Conservation (phyloP, 2,113 vertebrate species). For the Tor tambroides region DNA sequence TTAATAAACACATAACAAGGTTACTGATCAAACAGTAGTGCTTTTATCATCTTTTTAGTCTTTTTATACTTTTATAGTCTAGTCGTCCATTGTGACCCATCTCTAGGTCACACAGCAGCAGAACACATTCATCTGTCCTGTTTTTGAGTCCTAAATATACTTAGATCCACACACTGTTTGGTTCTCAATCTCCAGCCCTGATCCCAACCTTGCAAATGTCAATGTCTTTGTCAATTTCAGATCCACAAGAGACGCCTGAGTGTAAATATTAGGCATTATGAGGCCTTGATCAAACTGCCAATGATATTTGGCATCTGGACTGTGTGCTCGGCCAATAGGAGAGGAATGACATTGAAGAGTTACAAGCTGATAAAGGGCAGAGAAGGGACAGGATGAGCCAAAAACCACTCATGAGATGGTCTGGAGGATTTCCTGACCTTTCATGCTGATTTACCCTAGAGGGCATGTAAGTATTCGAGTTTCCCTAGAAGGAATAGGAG, state of each 20-base stretch:
- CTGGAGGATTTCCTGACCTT: slow-evolving; percentile 23
- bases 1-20: not conserved
- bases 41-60: not conserved
- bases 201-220: not conserved
- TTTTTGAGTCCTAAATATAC: slow-evolving; percentile 1
- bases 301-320: not conserved
- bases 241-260: not conserved
- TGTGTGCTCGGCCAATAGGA: not conserved
- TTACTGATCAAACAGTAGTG: not conserved
- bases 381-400: not conserved
- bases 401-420: not conserved
- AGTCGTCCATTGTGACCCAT: not conserved
- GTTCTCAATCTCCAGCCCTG: not conserved
- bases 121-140: not conserved
- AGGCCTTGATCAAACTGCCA: not conserved
- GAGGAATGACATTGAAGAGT: not conserved
- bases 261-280: slow-evolving; percentile 1
- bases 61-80: not conserved
- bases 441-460: not conserved
- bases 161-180: not conserved
- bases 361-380: not conserved
- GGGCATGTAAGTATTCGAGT: slow-evolving; percentile 6
- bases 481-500: not conserved
- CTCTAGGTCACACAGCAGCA: not conserved
- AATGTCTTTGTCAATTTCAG: not conserved